Conservation (phyloP, 2,888 invertebrate genomes). For the Phorcus lineatus region DNA sequence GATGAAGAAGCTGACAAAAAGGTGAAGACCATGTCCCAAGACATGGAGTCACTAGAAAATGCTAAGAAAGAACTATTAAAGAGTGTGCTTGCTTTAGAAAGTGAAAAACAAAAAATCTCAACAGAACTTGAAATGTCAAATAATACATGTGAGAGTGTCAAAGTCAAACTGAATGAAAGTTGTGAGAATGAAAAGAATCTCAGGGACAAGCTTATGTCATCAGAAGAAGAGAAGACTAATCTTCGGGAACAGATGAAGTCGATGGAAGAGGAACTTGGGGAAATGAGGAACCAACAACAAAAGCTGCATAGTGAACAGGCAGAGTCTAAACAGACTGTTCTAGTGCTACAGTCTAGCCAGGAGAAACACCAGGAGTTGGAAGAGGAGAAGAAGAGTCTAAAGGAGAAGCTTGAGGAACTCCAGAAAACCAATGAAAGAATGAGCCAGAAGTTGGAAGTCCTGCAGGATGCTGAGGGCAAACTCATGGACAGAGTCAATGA, state of each 20-base stretch:
- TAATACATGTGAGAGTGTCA: conserved; percentile 27
- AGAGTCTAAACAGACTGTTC: conserved; percentile 18
- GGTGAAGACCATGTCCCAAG: background rate
- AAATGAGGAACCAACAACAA: background rate
- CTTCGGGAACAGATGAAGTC: conserved; percentile 40
- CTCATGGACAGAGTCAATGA: conserved; percentile 57
- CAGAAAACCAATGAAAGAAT: background rate
- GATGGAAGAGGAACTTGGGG: conserved; percentile 44
- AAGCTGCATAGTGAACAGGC: conserved; percentile 16
- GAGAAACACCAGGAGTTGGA: conserved; percentile 30
- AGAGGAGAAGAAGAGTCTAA: conserved; percentile 36
- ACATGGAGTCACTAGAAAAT: conserved; percentile 11
- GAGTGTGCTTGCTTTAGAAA: conserved; percentile 14
- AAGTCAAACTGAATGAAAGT: conserved; percentile 32
- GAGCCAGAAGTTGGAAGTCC: conserved; percentile 43
- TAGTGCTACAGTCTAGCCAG: background rate
- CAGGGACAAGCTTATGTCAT: background rate
- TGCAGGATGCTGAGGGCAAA: conserved; percentile 55
- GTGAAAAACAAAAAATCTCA: conserved; percentile 27
- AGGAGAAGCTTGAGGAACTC: conserved; percentile 41
- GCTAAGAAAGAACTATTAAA: conserved; percentile 9
- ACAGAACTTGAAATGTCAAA: conserved; percentile 36
- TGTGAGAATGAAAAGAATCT: conserved; percentile 20
- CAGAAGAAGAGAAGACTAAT: conserved; percentile 14
- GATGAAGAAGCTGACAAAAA: conserved; percentile 18